Base-by-base conservation (phyloP, 2,888 invertebrate genomes). In the Macrophya alboannulata region DNA sequence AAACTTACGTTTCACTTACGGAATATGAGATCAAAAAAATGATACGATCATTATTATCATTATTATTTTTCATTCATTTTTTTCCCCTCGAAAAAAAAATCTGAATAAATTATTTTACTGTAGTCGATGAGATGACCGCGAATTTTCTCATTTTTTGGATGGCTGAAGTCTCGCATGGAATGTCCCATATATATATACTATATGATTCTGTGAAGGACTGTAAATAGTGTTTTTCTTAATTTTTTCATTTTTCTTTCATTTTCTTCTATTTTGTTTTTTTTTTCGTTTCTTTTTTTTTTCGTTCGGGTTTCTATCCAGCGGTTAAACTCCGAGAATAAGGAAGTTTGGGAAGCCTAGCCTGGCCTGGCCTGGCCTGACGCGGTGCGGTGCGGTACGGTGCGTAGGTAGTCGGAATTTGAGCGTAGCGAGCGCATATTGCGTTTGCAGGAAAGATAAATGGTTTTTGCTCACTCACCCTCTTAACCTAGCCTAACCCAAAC, bases 391-490 rank as follows among this genome's bases (percentile, higher is more conserved):
- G 31, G 48, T 48, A 48, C 15, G 15, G 10, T 37, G 68, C 37
- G 68, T 68, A 68, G 31, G 55, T 84, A 84, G 83, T 68, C 45
- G 83, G 71, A 83, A 71, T 71, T 83, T 62, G 83, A 83, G 83
- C 68, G 83, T 51, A 43, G 48, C 68, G 51, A 45, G 65, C 43
- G 86, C 87, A 88, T 87, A 88, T 88, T 88, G 87, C 87, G 85
- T 87, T 87, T 88, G 86, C 88, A 85, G 79, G 86, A 86, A 86
- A 87, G 87, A 88, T 88, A 88, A 88, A 86, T 88, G 88, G 87
- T 85, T 83, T 81, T 71, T 83, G 71, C 83, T 71, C 83, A 71
- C 68, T 83, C 83, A 83, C 83, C 83, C 83, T 83, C 68, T 83
- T 71, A 83, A 71, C 65, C 83, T 83, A 83, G 37, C 83, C 83